Conservation (phyloP, 2,888 invertebrate species). For the Muscina levida region DNA sequence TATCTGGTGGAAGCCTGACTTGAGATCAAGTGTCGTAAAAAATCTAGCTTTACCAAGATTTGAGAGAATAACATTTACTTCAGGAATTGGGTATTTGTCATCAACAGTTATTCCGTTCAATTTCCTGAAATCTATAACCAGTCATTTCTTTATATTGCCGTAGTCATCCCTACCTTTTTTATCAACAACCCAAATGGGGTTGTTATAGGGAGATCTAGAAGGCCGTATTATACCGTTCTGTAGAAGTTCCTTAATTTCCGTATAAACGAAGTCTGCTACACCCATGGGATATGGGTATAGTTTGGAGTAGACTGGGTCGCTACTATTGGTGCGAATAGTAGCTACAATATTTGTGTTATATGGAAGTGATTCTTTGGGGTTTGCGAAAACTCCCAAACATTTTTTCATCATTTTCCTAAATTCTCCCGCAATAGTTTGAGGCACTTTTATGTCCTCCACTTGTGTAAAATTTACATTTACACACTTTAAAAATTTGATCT, state of each 20-base stretch:
- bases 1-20: conserved; percentile 61
- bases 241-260: conserved; percentile 26
- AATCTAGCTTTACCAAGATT: conserved; percentile 44
- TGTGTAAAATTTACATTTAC: conserved; percentile 59
- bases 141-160: conserved; percentile 43
- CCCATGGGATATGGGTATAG: conserved; percentile 48
- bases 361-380: conserved; percentile 21
- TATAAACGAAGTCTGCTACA: no score
- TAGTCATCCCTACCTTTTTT: conserved; percentile 48
- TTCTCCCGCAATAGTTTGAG: background rate
- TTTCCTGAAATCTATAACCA: conserved; percentile 51
- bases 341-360: conserved; percentile 41
- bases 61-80: conserved; percentile 37
- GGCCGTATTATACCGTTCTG: conserved; percentile 40
- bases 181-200: conserved; percentile 42
- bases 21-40: conserved; percentile 43
- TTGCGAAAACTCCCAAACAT: conserved; percentile 26
- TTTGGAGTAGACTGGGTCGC: conserved; percentile 43
- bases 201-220: conserved; percentile 47
- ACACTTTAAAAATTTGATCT: conserved; percentile 59
- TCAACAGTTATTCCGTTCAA: conserved; percentile 41
- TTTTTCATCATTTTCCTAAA: conserved; percentile 1
- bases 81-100: conserved; percentile 53
- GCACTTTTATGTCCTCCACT: conserved; percentile 54
- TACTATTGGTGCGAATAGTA: conserved; percentile 36